Conservation (phyloP, 2,888 invertebrate species). For the Barypeithes pellucidus region DNA sequence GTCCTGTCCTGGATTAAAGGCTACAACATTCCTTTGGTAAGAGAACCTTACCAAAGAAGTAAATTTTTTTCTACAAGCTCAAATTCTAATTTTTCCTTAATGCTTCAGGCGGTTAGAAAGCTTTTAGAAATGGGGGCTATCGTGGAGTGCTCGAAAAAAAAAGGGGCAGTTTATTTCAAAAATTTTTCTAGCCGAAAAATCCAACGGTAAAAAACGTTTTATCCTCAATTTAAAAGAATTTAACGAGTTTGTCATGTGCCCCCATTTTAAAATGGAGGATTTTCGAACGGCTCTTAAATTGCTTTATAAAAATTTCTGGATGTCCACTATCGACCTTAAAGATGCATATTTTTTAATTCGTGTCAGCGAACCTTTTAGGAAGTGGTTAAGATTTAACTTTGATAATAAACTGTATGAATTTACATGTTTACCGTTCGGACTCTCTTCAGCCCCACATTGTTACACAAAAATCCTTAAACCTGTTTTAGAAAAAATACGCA, state of each 20-base stretch:
- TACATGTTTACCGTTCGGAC: too few relatives aligned
- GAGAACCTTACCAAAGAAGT: neutral
- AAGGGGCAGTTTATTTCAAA: conserved; percentile 9
- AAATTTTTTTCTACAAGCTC: neutral
- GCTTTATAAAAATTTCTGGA: neutral
- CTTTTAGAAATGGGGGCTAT: conserved; percentile 1
- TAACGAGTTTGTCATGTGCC: neutral
- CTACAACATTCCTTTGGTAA: neutral
- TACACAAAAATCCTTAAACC: too few relatives aligned
- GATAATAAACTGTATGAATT: too few relatives aligned
- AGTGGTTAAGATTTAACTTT: too few relatives aligned
- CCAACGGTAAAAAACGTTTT: conserved; percentile 25
- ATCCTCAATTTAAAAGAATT: conserved; percentile 16
- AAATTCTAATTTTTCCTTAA: too few relatives aligned
- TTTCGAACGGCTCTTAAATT: conserved; percentile 20
- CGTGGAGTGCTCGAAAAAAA: neutral
- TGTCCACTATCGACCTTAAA: neutral
- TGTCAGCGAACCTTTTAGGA: too few relatives aligned
- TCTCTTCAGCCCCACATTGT: too few relatives aligned
- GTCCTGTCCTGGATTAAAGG: conserved; percentile 9
- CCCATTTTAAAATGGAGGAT: conserved; percentile 29
- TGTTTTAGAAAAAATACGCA: too few relatives aligned
- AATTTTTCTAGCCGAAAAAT: conserved; percentile 31
- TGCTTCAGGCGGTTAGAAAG: neutral
- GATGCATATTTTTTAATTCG: too few relatives aligned